Evolutionary conservation across 2,888 invertebrate genomes (phyloP), one percentile per base, ranked within the genome.

Genomic region (Conops quadrifasciatus): DNA sequence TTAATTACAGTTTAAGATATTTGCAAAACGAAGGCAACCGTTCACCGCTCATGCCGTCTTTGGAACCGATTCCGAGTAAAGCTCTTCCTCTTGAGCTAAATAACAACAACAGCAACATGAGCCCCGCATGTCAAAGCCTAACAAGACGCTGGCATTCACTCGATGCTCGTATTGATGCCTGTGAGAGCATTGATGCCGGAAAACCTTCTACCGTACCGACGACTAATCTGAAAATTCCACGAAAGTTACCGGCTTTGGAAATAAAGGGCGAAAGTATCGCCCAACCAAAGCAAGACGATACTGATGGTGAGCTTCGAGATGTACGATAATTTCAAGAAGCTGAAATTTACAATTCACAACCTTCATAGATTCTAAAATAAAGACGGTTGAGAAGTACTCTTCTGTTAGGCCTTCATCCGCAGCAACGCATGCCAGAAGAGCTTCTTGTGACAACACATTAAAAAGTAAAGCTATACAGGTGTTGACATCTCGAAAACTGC

Each of bases 1-100:
- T 24, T 16, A 24, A 16, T 16, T 24, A 1, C 80, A 93, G 92
- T 76, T 87, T 92, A 74, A 89, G 90, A 64, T 90, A 91, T 80
- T 86, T 92, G 59, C 91, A 89, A 87, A 87, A 87, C 30, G 81
- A 82, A 45, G 77, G 76, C 24, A 75, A 78, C 43, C 87, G 87
- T 84, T 77, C 86, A 75, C 78, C 80, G 81, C 71, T 86, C 77
- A 82, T 86, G 85, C 78, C 80, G 7, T 80, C 78, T 75, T 79
- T 73, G 84, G 87, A 77, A 86, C 88, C 77, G 56, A 76, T 77
- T 70, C 71, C 71, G 53, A 67, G 30, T 15, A 60, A 60, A 26
- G 51, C 13, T 4, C n/a, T n/a, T n/a, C 63, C 70, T 26, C 21
- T 67, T 73, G 24, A 75, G 72, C n/a, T 56, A 15, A 30, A 9